These are phyloP conservation scores for Dipodomys stephensi DNA, from an alignment of 2,113 vertebrate species.

Conservation along the genomic window DNA sequence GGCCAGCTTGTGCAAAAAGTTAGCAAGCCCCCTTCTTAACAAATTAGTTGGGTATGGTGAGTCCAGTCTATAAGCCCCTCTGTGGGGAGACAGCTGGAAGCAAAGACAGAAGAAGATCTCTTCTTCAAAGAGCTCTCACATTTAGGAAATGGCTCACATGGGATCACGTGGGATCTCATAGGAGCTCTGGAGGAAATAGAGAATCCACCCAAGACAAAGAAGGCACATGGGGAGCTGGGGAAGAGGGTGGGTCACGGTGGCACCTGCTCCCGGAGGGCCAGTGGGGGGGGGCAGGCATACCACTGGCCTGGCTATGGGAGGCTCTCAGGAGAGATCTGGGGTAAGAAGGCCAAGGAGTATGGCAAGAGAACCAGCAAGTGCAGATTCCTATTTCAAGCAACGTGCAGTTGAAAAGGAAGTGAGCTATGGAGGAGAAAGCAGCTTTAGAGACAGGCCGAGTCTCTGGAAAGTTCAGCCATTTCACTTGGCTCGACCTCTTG, in stretches of 20 bases:
- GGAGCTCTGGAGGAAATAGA: background rate
- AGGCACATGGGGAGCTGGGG: background rate
- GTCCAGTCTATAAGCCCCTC: no score
- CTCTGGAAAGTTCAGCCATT: constrained; percentile 44
- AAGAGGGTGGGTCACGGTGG: background rate
- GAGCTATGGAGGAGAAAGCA: constrained; percentile 15
- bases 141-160: no score
- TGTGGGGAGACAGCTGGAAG: no score
- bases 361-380: background rate
- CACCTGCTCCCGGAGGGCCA: background rate
- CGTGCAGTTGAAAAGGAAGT: constrained; percentile 4
- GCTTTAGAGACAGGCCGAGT: constrained; percentile 9
- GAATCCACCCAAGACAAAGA: background rate
- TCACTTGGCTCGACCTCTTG: background rate
- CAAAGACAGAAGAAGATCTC: no score
- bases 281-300: background rate
- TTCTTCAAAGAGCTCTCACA: no score
- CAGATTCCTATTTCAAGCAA: background rate
- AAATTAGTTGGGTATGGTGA: no score
- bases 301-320: background rate
- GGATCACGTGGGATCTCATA: no score
- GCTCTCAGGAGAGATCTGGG: background rate
- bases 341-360: background rate
- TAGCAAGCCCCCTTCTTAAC: no score
- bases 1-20: no score